Base-by-base conservation (phyloP, 2,888 invertebrate species). In the Diaprepes abbreviatus region DNA sequence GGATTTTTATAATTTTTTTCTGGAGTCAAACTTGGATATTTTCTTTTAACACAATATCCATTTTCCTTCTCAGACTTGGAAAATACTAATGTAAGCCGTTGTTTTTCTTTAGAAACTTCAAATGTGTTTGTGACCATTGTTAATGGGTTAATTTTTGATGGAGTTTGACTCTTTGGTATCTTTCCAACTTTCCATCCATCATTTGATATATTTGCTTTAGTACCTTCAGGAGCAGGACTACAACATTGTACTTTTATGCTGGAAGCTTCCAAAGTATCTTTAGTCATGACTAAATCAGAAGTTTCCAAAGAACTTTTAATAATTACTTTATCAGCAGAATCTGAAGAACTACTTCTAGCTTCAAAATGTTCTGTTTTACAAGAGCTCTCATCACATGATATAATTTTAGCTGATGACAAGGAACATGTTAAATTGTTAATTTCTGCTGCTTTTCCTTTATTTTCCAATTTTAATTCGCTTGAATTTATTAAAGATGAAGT, bases 21-120 rank as follows among this genome's bases (percentile, higher is more conserved):
- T n/a, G 82, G 82, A 2, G 81, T 82, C 24, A 75, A 43, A 50
- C 77, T 76, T 2, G 65, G 69, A 60, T 71, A 75, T 43, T 77
- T 77, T n/a, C 77, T 58, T 65, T 73, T 73, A 45, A 74, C 73
- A 48, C 71, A 74, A 35, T 75, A 74, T 3, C 70, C 31, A 66
- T 78, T 78, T 58, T 77, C 76, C 43, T 77, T 77, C 19, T 76
- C 69, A 43, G 59, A 17, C 66, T 77, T 77, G 6, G 75, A 76
- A 58, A 77, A 74, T 16, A 77, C 66, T 33, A 77, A 70, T 9
- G 76, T 76, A 9, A 77, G 43, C 14, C 40, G 43, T 21, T 36
- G 35, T 55, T 67, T 72, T 63, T 57, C 36, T 55, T 69, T 70
- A 14, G 65, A 40, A 43, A 60, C 4, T 73, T 50, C 60, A 16